These are phyloP conservation scores for Phoenicopterus ruber DNA, from an alignment of 2,113 vertebrate species.

Conservation along the genomic window DNA sequence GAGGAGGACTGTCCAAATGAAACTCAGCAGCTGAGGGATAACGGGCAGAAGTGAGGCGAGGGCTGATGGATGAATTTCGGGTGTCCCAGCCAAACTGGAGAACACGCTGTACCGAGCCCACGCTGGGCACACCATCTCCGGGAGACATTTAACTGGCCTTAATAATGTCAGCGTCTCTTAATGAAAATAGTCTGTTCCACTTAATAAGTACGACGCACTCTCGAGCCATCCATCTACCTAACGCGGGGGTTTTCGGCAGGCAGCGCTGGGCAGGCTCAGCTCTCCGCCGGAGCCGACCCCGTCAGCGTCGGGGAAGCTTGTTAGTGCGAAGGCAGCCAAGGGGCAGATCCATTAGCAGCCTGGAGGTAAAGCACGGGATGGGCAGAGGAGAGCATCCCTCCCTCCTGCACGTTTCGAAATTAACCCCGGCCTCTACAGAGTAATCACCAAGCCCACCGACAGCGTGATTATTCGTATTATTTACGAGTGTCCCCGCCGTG, in stretches of 20 bases:
- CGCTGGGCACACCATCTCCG: neutral
- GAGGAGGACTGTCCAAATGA: neutral
- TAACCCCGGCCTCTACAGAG: neutral
- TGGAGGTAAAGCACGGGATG: neutral
- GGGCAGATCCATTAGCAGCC: neutral
- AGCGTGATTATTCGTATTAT: fast-evolving
- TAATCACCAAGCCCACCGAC: fast-evolving
- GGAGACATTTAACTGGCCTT: neutral
- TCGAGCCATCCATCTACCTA: neutral
- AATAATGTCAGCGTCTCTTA: neutral
- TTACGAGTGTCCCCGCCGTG: neutral
- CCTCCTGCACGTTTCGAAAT: neutral
- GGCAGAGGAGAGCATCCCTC: neutral
- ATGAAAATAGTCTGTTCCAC: neutral
- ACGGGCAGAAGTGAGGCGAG: neutral
- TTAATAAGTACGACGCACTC: neutral
- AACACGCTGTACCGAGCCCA: neutral
- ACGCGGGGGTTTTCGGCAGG: neutral
- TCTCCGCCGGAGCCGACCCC: neutral
- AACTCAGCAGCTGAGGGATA: neutral
- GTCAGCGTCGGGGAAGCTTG: neutral
- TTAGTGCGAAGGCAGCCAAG: neutral
- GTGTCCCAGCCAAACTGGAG: neutral
- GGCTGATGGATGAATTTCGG: neutral
- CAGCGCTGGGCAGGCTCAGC: neutral